These are phyloP conservation scores for Bufo bufo DNA, from an alignment of 2,113 vertebrate genomes.

Conservation along the genomic window DNA sequence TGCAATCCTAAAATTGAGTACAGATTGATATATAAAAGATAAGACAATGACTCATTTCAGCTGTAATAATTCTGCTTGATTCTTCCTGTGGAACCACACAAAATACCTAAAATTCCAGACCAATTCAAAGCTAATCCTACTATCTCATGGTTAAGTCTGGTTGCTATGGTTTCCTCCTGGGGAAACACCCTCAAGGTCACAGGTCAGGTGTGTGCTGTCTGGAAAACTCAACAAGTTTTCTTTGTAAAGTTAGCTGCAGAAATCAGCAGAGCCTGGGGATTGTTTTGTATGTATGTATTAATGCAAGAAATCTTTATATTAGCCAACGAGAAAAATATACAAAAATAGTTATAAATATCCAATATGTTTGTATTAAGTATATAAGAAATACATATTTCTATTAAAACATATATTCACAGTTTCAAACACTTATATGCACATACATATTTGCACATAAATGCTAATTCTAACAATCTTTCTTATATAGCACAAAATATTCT, in stretches of 20 bases:
- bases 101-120: constrained; percentile 45
- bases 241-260: constrained; percentile 13
- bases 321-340: no score
- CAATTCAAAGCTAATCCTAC: constrained; percentile 35
- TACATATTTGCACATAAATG: no score
- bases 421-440: no score
- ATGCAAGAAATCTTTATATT: background rate
- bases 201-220: constrained; percentile 37
- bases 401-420: no score
- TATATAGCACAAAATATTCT: no score
- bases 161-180: constrained; percentile 31
- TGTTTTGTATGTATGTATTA: background rate
- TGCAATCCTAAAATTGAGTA: background rate
- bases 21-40: background rate
- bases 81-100: constrained; percentile 13
- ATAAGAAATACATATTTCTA: background rate
- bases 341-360: background rate
- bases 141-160: constrained; percentile 50
- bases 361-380: background rate
- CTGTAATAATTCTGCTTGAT: background rate
- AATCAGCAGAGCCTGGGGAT: background rate
- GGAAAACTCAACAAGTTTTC: constrained; percentile 16
- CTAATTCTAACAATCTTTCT: no score
- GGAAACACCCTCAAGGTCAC: constrained; percentile 17
- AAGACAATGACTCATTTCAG: background rate